These are phyloP conservation scores for Mus caroli DNA, from an alignment of 2,797 vertebrate genomes.

Conservation along the genomic window DNA sequence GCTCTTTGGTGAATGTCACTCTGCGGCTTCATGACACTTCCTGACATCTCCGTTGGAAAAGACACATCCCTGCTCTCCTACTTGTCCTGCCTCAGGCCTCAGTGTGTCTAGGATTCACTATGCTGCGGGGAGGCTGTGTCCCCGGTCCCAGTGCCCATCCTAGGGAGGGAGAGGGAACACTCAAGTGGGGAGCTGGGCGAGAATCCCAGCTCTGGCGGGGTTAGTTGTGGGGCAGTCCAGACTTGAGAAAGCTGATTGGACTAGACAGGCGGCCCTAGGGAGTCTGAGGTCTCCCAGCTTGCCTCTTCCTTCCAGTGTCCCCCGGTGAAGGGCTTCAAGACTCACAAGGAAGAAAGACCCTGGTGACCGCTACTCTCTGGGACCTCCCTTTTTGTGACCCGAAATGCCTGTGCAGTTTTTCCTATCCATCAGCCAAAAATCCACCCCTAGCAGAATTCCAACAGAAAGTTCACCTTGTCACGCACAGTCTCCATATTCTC, in stretches of 20 bases:
- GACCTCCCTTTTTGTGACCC: constrained; percentile 63
- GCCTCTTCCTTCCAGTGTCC: not conserved
- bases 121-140: not conserved
- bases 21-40: constrained; percentile 79
- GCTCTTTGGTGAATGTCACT: constrained; percentile 74
- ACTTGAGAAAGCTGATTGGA: constrained; percentile 54
- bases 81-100: constrained; percentile 37
- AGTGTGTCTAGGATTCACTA: constrained; percentile 41
- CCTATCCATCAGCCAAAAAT: constrained; percentile 60
- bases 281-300: not conserved
- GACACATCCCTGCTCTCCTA: constrained; percentile 75
- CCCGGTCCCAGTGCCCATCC: not conserved
- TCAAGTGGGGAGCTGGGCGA: not conserved
- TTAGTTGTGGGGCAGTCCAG: not conserved
- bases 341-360: constrained; percentile 34
- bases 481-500: not conserved
- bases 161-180: not conserved
- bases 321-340: not conserved
- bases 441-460: constrained; percentile 59
- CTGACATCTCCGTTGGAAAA: constrained; percentile 79
- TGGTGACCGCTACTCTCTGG: constrained; percentile 7
- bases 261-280: not conserved
- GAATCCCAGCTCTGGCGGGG: not conserved
- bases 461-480: constrained; percentile 45
- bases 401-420: constrained; percentile 69